phyloP scores from a whole-genome alignment of 1,140 invertebrate species.

The Helicoverpa zea region DNA sequence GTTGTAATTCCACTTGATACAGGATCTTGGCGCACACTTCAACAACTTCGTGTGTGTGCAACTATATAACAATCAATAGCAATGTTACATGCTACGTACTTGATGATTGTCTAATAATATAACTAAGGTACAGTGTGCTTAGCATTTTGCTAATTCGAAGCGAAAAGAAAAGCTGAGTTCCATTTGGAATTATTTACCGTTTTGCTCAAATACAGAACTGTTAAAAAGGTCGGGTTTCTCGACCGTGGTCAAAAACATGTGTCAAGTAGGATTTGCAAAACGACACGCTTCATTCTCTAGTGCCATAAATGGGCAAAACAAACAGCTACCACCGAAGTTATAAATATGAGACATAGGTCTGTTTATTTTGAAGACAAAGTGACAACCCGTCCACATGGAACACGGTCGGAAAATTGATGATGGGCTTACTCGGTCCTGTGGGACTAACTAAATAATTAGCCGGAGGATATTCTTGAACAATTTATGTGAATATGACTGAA shows the following conservation, averaged over 20 bases:
- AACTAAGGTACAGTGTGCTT: too few relatives aligned
- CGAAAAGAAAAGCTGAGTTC: too few relatives aligned
- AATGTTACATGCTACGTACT: not conserved
- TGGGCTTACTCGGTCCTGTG: constrained; percentile 12
- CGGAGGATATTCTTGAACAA: not conserved
- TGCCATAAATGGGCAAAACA: constrained; percentile 7
- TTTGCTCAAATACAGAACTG: not conserved
- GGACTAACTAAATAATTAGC: constrained; percentile 10
- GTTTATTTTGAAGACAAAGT: constrained; percentile 41
- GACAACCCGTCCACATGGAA: constrained; percentile 34
- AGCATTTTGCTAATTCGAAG: too few relatives aligned
- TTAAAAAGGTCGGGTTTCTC: not conserved
- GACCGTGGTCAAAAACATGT: not conserved
- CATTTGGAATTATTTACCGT: not conserved
- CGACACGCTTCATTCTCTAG: not conserved
- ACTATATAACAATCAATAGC: constrained; percentile 83
- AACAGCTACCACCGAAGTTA: not conserved
- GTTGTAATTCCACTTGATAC: constrained; percentile 97
- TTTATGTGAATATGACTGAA: constrained; percentile 1
- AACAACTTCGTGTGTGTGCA: constrained; percentile 97
- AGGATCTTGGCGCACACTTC: constrained; percentile 98
- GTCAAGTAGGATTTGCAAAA: constrained; percentile 21
- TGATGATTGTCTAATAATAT: not conserved
- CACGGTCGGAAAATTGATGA: constrained; percentile 41
- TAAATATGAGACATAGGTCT: constrained; percentile 7